Conservation (phyloP, 37 sponge, comb jelly and placozoan species). For the Beroe forskalii region DNA sequence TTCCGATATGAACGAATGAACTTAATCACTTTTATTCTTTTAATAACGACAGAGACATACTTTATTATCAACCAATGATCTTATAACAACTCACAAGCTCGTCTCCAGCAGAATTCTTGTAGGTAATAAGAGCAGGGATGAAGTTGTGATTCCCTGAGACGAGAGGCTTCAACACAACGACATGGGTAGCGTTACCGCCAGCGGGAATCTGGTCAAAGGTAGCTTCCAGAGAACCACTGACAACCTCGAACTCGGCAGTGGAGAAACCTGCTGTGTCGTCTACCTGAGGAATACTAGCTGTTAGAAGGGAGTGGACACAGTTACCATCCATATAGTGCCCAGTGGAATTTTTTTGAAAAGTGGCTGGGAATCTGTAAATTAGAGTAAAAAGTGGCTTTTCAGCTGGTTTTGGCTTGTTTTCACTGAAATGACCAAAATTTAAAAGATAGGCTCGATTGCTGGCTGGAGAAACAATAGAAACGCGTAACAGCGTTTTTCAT, state of each 20-base stretch:
- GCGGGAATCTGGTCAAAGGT: constrained; percentile 48
- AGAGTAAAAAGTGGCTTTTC: too few relatives aligned
- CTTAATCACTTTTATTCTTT: too few relatives aligned
- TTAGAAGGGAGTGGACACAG: too few relatives aligned
- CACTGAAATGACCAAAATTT: too few relatives aligned
- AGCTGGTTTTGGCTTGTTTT: too few relatives aligned
- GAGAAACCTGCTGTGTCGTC: constrained; percentile 48
- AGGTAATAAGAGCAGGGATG: constrained; percentile 36
- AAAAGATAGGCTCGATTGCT: too few relatives aligned
- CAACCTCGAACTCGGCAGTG: constrained; percentile 32
- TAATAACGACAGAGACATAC: background rate
- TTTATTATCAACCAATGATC: background rate
- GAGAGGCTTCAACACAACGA: constrained; percentile 14
- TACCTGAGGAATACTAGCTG: constrained; percentile 5
- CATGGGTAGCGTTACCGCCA: constrained; percentile 19
- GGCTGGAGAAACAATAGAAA: too few relatives aligned
- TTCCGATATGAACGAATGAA: too few relatives aligned
- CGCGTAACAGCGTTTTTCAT: too few relatives aligned
- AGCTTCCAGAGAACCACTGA: constrained; percentile 15
- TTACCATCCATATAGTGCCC: too few relatives aligned
- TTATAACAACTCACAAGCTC: background rate
- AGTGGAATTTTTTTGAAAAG: too few relatives aligned
- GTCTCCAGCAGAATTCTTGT: constrained; percentile 44
- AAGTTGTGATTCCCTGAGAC: constrained; percentile 50
- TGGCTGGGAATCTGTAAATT: too few relatives aligned